phyloP scores from a whole-genome alignment of 2,797 vertebrate genomes.

The Hyperoplus lanceolatus region DNA sequence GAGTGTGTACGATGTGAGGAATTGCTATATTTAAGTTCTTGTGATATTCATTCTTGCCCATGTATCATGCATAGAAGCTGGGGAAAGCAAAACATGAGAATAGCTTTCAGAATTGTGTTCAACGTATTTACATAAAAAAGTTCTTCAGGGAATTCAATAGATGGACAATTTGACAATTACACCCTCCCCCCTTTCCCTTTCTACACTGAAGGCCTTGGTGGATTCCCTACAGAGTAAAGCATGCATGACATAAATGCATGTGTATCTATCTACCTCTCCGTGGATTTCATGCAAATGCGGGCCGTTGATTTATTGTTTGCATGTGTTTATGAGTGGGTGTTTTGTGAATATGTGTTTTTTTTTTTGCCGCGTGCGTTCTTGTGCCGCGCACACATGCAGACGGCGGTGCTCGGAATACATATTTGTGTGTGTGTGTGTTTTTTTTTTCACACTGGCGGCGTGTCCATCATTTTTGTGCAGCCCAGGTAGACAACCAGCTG shows the following conservation, averaged over 20 bases:
- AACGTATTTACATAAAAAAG: slow-evolving; percentile 80
- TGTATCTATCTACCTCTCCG: slow-evolving; percentile 56
- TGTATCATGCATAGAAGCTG: slow-evolving; percentile 51
- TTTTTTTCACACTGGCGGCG: background rate
- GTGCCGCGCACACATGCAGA: slow-evolving; percentile 4
- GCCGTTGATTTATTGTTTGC: slow-evolving; percentile 75
- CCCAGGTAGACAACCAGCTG: slow-evolving; percentile 73
- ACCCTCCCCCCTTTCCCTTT: slow-evolving; percentile 6
- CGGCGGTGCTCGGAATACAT: slow-evolving; percentile 30
- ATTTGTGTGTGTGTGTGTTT: slow-evolving; percentile 15
- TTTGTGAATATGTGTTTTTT: slow-evolving; percentile 21
- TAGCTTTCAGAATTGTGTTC: slow-evolving; percentile 54
- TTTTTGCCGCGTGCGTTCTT: background rate
- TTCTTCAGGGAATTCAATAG: slow-evolving; percentile 79
- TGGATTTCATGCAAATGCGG: slow-evolving; percentile 69
- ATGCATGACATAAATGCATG: slow-evolving; percentile 68
- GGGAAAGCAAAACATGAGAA: slow-evolving; percentile 30
- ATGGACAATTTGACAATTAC: slow-evolving; percentile 80
- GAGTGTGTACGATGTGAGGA: slow-evolving; percentile 14
- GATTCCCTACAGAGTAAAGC: slow-evolving; percentile 71
- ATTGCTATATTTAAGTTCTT: slow-evolving; percentile 22
- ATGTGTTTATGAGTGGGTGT: slow-evolving; percentile 46
- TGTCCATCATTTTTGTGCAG: slow-evolving; percentile 69
- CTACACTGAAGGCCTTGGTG: slow-evolving; percentile 42
- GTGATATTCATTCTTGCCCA: slow-evolving; percentile 50